Conservation (phyloP, 1,140 invertebrate genomes). For the Euura lappo region DNA sequence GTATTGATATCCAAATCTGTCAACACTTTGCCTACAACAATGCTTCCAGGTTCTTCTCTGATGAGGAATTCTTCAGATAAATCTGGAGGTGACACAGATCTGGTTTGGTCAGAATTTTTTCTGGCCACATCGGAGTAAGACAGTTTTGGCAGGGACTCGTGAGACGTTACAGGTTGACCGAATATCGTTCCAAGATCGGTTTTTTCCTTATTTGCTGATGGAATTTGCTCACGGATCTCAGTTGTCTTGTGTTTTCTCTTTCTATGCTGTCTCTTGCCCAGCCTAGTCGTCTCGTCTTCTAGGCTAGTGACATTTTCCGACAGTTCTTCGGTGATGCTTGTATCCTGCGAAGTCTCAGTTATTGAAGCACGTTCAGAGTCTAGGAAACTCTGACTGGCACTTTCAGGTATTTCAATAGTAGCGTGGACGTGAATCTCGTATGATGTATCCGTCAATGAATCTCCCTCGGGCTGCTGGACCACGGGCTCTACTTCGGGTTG, state of each 20-base stretch:
- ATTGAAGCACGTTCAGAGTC: slow-evolving; percentile 33
- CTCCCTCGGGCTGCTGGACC: slow-evolving; percentile 33
- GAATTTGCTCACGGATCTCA: slow-evolving; percentile 15
- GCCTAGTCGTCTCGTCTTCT: not conserved
- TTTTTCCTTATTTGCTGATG: slow-evolving; percentile 15
- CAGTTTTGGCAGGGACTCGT: slow-evolving; percentile 24
- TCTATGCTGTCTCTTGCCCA: slow-evolving; percentile 23
- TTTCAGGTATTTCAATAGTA: slow-evolving; percentile 48
- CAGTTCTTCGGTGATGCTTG: slow-evolving; percentile 36
- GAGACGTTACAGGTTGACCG: slow-evolving; percentile 26
- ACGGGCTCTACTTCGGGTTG: slow-evolving; percentile 16
- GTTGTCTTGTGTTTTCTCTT: slow-evolving; percentile 35
- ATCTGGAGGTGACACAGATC: slow-evolving; percentile 13
- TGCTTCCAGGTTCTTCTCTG: not conserved
- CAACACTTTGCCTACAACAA: slow-evolving; percentile 9
- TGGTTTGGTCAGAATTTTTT: slow-evolving; percentile 23
- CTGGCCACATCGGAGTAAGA: slow-evolving; percentile 40
- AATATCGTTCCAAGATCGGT: slow-evolving; percentile 23
- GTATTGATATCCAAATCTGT: not conserved
- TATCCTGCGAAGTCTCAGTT: slow-evolving; percentile 34
- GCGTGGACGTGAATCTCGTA: slow-evolving; percentile 53
- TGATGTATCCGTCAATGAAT: slow-evolving; percentile 39
- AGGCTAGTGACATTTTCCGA: slow-evolving; percentile 11
- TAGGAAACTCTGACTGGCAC: slow-evolving; percentile 29
- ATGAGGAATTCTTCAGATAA: not conserved